Percentiles rank a stretch among this genome's conserved stretches.
Evolutionary conservation across 2,797 vertebrate species (phyloP).

Genomic region (Oreonectes daqikongensis): DNA sequence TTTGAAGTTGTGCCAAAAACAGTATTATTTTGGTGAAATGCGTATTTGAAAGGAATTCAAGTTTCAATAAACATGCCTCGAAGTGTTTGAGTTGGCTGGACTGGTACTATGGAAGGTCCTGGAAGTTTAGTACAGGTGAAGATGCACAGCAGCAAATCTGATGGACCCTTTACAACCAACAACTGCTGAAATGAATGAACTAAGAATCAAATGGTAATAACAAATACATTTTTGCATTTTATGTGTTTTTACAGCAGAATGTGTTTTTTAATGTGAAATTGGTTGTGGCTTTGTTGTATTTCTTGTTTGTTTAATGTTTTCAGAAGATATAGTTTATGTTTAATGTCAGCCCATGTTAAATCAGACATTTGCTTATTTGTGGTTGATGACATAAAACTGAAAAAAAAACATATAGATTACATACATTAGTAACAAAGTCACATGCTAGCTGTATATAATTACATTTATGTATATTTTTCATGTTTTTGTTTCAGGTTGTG

Average conservation of each 20-base stretch:
- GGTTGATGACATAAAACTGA: too few relatives aligned
- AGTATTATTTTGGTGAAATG: slow-evolving; percentile 1
- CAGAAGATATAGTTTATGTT: neutral
- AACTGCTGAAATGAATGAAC: slow-evolving; percentile 53
- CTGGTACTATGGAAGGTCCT: slow-evolving; percentile 21
- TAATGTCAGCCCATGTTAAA: too few relatives aligned
- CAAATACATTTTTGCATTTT: neutral
- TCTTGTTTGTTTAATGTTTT: neutral
- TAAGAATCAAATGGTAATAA: slow-evolving; percentile 60
- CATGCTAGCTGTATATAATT: neutral
- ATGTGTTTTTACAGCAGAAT: too few relatives aligned
- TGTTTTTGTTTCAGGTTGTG: slow-evolving; percentile 65
- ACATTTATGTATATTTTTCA: neutral
- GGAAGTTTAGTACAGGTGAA: slow-evolving; percentile 20
- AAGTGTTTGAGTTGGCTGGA: slow-evolving; percentile 1
- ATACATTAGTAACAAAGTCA: too few relatives aligned
- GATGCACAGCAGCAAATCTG: slow-evolving; percentile 9
- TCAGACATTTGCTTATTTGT: too few relatives aligned
- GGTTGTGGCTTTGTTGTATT: neutral
- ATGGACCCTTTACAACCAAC: slow-evolving; percentile 36
- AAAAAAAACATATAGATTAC: too few relatives aligned
- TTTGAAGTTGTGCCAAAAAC: neutral
- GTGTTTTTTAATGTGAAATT: too few relatives aligned
- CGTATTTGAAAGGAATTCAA: neutral
- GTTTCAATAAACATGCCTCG: slow-evolving; percentile 13